Base-by-base conservation (phyloP, 2,888 invertebrate species). In the Imbricaverruca yamaguchii region DNA sequence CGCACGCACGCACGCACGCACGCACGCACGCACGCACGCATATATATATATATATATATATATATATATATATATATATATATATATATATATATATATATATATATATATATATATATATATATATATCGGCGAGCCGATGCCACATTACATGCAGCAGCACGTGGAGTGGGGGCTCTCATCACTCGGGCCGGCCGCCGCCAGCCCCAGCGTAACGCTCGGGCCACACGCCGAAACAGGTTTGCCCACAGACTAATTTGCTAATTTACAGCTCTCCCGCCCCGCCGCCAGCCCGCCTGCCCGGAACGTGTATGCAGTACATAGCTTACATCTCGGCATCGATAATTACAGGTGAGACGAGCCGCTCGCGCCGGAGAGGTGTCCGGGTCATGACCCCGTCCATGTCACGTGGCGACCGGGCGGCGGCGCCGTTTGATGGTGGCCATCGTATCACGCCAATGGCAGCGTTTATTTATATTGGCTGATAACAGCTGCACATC, bases 241-340 rank as follows among this genome's bases (percentile, higher is more conserved):
- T 69, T 69, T 69, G 39, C 69, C 69, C 55, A 53, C 74, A 74
- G 15, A 55, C 74, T 55, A 55, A 74, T 74, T 74, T 21, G 74
- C 15, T 74, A 74, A 74, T 74, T 74, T 74, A 55, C 53, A 15
- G 53, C 53, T 9, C 21, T 4, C 21, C 53, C 21, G 53, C 18
- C 69, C 23, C 7, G 55, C 74, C 23, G 69, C 39, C 53, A 9
- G 55, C 9, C 53, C 8, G 23, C 67, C 4, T 8, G 63, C 10
- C 63, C 63, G 63, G 21, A n/a, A 23, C 74, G 55, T 74, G 74
- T 21, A 53, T 8, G 65, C 18, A 23, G 65, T 18, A 65, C 65
- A 23, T 74, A 74, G 74, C 74, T 74, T 74, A 55, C 74, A 18
- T 15, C 55, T 18, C 9, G 74, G 74, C 74, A 55, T 21, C 74